phyloP scores from a whole-genome alignment of 2,113 vertebrate genomes.

The Phainopepla nitens region DNA sequence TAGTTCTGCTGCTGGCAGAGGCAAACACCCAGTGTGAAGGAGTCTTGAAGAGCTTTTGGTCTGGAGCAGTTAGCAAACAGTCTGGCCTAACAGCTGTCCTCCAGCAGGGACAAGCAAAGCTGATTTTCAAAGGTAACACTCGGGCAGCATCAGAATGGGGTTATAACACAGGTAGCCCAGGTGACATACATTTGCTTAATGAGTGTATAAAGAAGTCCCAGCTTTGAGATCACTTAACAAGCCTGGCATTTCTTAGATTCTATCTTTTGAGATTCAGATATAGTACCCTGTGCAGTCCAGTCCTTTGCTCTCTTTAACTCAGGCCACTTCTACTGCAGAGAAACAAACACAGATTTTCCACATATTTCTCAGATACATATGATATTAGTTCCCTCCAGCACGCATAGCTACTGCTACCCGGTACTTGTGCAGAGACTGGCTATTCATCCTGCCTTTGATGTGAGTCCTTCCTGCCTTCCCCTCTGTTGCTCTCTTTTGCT shows the following conservation, averaged over 20 bases:
- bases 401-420: rapidly evolving
- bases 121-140: background rate
- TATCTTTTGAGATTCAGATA: background rate
- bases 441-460: background rate
- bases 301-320: background rate
- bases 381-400: background rate
- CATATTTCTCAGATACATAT: background rate
- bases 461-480: background rate
- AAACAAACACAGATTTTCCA: background rate
- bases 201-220: background rate
- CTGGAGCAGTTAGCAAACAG: background rate
- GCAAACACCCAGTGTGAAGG: background rate
- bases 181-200: background rate
- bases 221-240: background rate
- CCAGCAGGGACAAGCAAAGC: background rate
- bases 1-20: background rate
- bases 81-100: background rate
- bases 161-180: background rate
- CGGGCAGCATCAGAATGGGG: background rate
- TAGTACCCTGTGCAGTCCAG: background rate
- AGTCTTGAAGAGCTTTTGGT: background rate
- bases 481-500: background rate
- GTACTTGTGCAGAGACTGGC: background rate
- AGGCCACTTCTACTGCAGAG: background rate
- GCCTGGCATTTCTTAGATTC: background rate